Evolutionary conservation across 2,113 vertebrate species (phyloP).

Genomic region (Rhinopomastus cyanomelas): DNA sequence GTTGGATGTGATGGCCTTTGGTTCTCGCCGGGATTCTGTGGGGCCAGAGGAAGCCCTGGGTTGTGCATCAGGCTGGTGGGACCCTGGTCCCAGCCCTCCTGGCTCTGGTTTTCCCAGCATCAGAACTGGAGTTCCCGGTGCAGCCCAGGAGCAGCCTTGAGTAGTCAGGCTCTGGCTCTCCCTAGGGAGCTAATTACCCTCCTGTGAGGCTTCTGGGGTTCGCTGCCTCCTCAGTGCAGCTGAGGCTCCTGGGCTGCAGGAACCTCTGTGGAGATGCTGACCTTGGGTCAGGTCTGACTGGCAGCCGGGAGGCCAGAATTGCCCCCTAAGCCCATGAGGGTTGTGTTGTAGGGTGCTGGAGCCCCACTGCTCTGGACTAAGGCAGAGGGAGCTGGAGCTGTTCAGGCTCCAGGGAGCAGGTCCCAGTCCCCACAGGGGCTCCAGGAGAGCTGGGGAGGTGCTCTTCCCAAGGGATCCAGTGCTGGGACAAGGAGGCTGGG

Average conservation of each 20-base stretch:
- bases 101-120: background rate
- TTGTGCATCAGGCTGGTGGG: background rate
- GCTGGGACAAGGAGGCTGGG: no score
- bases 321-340: no score
- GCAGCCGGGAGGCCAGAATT: background rate
- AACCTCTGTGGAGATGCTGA: background rate
- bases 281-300: background rate
- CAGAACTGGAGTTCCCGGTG: background rate
- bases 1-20: no score
- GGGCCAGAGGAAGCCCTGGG: background rate
- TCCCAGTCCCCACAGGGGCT: no score
- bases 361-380: no score
- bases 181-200: fast-evolving
- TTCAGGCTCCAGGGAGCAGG: no score
- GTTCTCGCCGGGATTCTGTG: no score
- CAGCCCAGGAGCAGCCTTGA: background rate
- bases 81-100: no score
- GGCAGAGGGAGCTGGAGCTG: no score
- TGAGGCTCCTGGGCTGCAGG: background rate
- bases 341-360: no score
- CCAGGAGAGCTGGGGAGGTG: no score
- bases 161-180: fast-evolving
- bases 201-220: fast-evolving
- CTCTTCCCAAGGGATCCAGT: no score
- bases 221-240: fast-evolving